A percentile compares a stretch with the other conserved stretches of the same genome.
Evolutionary conservation across 2,797 vertebrate species (phyloP).

Genomic region (Cuniculus paca): DNA sequence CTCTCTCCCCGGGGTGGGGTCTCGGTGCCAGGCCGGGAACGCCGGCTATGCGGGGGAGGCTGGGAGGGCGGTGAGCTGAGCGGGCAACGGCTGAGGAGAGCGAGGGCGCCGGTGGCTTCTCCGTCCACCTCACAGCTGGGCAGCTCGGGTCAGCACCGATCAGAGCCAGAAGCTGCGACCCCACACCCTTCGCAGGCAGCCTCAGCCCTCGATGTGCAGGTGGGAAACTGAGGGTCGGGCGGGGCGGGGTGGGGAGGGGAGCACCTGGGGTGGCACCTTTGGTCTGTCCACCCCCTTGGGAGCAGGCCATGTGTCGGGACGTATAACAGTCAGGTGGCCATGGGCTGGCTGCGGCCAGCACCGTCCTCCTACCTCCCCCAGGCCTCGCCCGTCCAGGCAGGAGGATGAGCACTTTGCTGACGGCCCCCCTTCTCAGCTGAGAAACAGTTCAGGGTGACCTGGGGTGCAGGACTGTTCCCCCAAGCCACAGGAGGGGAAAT

Average conservation of each 20-base stretch:
- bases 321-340: neutral
- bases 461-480: neutral
- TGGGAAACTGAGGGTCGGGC: neutral
- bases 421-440: neutral
- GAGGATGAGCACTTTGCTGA: neutral
- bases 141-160: neutral
- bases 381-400: neutral
- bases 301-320: neutral
- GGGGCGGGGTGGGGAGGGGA: neutral
- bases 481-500: neutral
- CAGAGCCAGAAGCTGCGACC: neutral
- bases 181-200: fast-evolving
- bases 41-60: slow-evolving; percentile 73
- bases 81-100: slow-evolving; percentile 54
- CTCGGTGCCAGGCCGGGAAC: slow-evolving; percentile 67
- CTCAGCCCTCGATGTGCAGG: neutral
- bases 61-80: neutral
- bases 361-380: fast-evolving
- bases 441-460: neutral
- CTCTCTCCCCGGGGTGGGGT: slow-evolving; percentile 63
- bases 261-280: neutral
- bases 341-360: neutral
- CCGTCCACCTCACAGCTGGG: neutral
- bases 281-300: neutral
- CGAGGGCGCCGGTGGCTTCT: fast-evolving